Conservation (phyloP, 2,113 vertebrate species). For the Australoheros scitulus region DNA sequence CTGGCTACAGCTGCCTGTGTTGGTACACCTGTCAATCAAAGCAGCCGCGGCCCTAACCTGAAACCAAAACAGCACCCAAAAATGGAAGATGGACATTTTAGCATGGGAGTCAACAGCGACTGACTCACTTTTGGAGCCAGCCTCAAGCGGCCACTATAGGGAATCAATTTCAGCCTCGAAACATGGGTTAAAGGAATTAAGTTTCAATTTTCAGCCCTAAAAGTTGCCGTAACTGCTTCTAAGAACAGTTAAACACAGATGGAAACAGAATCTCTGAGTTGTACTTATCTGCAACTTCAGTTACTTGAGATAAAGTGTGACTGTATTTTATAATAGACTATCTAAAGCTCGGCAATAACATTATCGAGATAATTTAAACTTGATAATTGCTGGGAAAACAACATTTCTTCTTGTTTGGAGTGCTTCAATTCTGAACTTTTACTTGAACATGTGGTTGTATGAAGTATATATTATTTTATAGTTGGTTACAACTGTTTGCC, state of each 20-base stretch:
- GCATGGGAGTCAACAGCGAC: no score
- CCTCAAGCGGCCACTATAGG: no score
- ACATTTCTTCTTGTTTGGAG: neutral
- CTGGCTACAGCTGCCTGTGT: no score
- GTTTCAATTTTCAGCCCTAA: neutral
- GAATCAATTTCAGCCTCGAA: neutral
- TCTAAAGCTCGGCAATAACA: no score
- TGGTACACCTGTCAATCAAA: neutral
- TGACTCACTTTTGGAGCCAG: no score
- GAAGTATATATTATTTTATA: neutral
- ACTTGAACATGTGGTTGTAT: neutral
- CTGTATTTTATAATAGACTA: no score
- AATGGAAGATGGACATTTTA: neutral
- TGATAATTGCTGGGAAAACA: no score
- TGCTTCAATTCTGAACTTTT: neutral
- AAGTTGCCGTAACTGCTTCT: neutral
- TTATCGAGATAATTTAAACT: neutral
- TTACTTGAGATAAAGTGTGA: no score
- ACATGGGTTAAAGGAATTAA: neutral
- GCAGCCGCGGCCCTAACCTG: neutral
- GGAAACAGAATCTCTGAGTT: no score
- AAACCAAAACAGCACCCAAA: no score
- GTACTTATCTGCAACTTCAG: no score
- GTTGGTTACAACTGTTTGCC: neutral
- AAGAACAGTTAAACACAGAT: neutral